Percentiles rank a stretch among this genome's conserved stretches.
phyloP scores from a whole-genome alignment of 2,797 vertebrate genomes.

The Chelmon rostratus region DNA sequence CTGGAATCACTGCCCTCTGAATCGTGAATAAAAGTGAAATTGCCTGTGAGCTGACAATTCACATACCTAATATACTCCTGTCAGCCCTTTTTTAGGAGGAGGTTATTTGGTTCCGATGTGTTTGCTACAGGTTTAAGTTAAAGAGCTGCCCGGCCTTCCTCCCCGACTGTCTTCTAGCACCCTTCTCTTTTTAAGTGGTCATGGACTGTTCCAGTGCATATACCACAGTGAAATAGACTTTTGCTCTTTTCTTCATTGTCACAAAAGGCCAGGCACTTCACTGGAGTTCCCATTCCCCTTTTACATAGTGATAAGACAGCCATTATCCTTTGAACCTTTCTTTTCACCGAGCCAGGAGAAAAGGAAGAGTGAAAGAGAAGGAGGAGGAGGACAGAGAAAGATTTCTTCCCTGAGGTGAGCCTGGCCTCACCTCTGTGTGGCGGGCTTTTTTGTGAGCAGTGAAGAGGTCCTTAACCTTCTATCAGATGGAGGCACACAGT shows the following conservation, averaged over 20 bases:
- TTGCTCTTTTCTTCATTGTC: conserved; percentile 85
- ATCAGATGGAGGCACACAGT: conserved; percentile 88
- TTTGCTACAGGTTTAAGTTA: conserved; percentile 75
- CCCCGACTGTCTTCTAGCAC: conserved; percentile 68
- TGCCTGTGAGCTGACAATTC: conserved; percentile 44
- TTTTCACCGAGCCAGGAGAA: conserved; percentile 81
- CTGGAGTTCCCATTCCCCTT: conserved; percentile 85
- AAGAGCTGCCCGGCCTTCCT: conserved; percentile 64
- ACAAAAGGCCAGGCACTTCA: conserved; percentile 87
- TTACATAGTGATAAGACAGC: conserved; percentile 88
- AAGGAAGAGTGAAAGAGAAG: conserved; percentile 83
- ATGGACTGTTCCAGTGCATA: conserved; percentile 79
- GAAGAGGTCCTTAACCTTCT: conserved; percentile 89
- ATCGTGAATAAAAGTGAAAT: conserved; percentile 31
- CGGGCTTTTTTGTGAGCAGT: conserved; percentile 85
- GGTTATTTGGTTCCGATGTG: conserved; percentile 69
- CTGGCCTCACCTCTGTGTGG: conserved; percentile 82
- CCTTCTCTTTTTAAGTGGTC: conserved; percentile 76
- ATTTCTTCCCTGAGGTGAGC: conserved; percentile 87
- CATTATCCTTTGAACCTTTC: conserved; percentile 87
- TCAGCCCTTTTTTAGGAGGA: conserved; percentile 34
- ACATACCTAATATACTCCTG: conserved; percentile 42
- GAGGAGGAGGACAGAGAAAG: conserved; percentile 83
- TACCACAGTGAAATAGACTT: conserved; percentile 78
- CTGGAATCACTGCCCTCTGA: conserved; percentile 20